These are phyloP conservation scores for Pyxicephalus adspersus DNA, from an alignment of 2,113 vertebrate genomes.

Conservation along the genomic window DNA sequence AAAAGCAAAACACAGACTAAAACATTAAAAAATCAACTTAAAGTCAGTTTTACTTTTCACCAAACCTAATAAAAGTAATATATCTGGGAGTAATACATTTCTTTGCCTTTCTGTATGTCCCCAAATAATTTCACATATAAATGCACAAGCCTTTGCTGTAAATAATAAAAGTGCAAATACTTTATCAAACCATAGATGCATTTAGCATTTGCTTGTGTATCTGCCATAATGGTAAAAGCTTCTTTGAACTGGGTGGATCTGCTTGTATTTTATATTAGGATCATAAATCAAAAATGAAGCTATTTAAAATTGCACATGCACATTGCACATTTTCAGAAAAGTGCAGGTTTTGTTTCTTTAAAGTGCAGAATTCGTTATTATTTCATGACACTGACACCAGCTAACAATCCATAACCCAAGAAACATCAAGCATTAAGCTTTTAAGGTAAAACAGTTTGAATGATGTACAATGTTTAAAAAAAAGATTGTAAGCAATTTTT, in stretches of 20 bases:
- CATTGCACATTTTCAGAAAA: conserved; percentile 38
- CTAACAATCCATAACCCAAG: conserved; percentile 55
- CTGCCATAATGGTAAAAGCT: background rate
- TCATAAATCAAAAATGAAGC: conserved; percentile 52
- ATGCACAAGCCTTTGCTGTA: background rate
- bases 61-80: no score
- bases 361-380: conserved; percentile 51
- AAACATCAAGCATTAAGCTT: conserved; percentile 49
- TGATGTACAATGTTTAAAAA: conserved; percentile 40
- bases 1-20: no score
- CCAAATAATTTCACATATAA: no score
- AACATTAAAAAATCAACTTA: no score
- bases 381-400: conserved; percentile 53
- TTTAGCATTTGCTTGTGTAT: background rate
- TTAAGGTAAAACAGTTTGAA: conserved; percentile 48
- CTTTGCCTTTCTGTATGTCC: no score
- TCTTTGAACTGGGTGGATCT: background rate
- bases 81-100: no score
- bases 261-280: conserved; percentile 13
- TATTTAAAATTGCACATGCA: conserved; percentile 47
- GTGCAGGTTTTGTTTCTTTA: conserved; percentile 53
- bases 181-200: background rate
- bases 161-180: conserved; percentile 2
- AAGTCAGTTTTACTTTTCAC: no score
- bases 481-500: conserved; percentile 49